These are phyloP conservation scores for Penaeus vannamei DNA, from an alignment of 1,140 invertebrate species.

Conservation along the genomic window DNA sequence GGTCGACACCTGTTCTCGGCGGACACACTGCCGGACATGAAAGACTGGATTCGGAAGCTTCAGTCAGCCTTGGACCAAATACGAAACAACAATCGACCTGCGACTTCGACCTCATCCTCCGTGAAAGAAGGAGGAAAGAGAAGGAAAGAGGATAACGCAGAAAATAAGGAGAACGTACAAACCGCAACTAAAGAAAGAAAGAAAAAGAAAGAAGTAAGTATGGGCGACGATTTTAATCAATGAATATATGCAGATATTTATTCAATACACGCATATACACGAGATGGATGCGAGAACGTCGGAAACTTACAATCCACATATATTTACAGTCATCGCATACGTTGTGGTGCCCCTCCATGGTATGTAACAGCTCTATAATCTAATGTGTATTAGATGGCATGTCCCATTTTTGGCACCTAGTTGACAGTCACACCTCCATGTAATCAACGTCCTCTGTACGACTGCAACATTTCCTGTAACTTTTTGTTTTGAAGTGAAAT, in stretches of 20 bases:
- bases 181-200: conserved; percentile 42
- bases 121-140: conserved; percentile 43
- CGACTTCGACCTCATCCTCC: conserved; percentile 39
- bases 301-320: no score
- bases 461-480: no score
- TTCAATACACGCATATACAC: conserved; percentile 1
- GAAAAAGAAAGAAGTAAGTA: conserved; percentile 53
- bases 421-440: no score
- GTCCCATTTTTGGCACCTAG: no score
- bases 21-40: conserved; percentile 57
- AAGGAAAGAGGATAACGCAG: conserved; percentile 46
- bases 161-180: conserved; percentile 41
- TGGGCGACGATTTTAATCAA: background rate
- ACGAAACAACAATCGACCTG: conserved; percentile 61
- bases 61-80: conserved; percentile 53
- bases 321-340: no score
- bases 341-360: no score
- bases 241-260: no score
- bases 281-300: no score
- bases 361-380: no score
- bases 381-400: no score
- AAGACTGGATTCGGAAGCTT: conserved; percentile 55
- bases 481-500: no score
- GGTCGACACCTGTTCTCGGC: conserved; percentile 59
- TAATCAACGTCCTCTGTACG: no score